These are phyloP conservation scores for Lytechinus pictus DNA, from an alignment of 35 echinoderm and acorn worm species.

Conservation along the genomic window DNA sequence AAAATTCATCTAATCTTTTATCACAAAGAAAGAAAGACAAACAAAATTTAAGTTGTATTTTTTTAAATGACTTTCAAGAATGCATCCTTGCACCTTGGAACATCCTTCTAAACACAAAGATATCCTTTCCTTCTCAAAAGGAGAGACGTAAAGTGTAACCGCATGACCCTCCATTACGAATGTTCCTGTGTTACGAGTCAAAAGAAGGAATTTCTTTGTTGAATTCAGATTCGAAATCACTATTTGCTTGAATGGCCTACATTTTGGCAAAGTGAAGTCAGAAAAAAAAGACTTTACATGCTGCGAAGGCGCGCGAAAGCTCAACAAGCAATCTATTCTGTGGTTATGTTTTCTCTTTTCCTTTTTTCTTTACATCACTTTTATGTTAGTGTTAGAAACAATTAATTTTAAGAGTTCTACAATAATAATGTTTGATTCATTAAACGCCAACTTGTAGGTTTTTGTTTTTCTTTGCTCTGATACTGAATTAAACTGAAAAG, in stretches of 20 bases:
- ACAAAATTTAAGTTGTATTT: background rate
- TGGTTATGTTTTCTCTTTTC: background rate
- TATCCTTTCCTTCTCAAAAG: background rate
- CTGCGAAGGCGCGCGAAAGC: background rate
- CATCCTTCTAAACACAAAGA: background rate
- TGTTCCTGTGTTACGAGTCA: background rate
- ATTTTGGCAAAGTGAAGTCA: background rate
- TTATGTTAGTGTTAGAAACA: background rate
- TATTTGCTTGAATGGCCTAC: constrained; percentile 4
- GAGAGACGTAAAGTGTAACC: background rate
- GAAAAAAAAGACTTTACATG: background rate
- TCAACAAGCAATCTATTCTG: background rate
- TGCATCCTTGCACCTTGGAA: background rate
- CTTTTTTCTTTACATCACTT: background rate
- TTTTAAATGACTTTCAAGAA: background rate
- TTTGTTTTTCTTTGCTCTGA: too few species aligned
- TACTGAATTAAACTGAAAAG: too few species aligned
- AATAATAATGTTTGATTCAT: too few species aligned
- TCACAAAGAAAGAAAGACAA: background rate
- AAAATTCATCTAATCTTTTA: background rate
- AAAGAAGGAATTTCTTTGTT: constrained; percentile 9
- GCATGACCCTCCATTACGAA: background rate
- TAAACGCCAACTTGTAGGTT: too few species aligned
- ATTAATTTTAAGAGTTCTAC: too few species aligned
- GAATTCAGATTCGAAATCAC: background rate